Base-by-base conservation (phyloP, 2,888 invertebrate genomes). In the Heliothis peltigera region DNA sequence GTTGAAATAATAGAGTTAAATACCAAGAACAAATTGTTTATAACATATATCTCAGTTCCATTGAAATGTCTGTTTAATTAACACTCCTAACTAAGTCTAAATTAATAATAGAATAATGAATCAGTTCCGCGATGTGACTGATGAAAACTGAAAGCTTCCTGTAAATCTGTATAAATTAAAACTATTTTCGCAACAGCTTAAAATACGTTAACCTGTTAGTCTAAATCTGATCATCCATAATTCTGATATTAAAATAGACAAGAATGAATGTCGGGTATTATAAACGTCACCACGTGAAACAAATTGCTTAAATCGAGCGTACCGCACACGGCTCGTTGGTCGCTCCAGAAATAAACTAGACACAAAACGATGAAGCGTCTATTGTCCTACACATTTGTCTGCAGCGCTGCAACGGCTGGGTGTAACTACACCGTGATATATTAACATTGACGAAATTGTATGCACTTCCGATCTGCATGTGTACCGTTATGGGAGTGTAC, bases 281-380 rank as follows among this genome's bases (percentile, higher is more conserved):
- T 76, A 80, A 81, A 77, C 19, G 66, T 64, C 53, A 42, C 59
- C 65, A 66, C 74, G 81, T 61, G 66, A 60, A 72, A 86, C 86
- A 88, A 88, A 89, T 89, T 83, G 84, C 81, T 84, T 70, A 84
- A 88, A 88, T 85, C 84, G 79, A 77, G 75, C 80, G 86, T 80
- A 83, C 86, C 84, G 72, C 82, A 75, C 83, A 79, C 84, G 81
- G 80, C 80, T 81, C 82, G 80, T 77, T 80, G 80, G 80, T 75
- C 75, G 72, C 79, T 79, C 83, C 88, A 80, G 86, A 88, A 92
- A 92, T 92, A 92, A 85, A 90, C 88, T 85, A 86, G 88, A 89
- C 90, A 83, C 82, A 90, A 90, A 88, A 89, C 83, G 82, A 86
- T 74, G 60, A 72, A 64, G 32, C 60, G 57, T 75, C 74, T 74